Evolutionary conservation across 1,140 invertebrate genomes (phyloP).

Genomic region (Megalopta genalis): DNA sequence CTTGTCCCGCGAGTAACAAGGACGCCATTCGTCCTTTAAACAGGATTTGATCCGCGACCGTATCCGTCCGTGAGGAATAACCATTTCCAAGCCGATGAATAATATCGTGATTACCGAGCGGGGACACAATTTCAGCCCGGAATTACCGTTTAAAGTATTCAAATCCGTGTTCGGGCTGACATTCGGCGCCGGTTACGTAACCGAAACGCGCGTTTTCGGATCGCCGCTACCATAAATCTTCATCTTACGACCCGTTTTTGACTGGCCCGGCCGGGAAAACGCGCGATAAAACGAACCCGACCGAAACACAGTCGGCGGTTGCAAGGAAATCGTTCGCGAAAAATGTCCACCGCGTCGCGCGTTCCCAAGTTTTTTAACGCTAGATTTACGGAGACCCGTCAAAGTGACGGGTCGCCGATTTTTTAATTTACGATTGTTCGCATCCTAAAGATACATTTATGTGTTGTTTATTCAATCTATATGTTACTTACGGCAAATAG

Average conservation of each 20-base stretch:
- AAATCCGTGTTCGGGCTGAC: not conserved
- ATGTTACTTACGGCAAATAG: no score
- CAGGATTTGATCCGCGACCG: not conserved
- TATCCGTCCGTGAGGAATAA: not conserved
- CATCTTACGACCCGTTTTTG: not conserved
- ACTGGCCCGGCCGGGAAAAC: not conserved
- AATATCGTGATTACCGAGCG: conserved; percentile 8
- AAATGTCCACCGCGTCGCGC: no score
- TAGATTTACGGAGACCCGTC: no score
- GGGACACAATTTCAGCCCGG: conserved; percentile 11
- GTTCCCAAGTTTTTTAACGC: no score
- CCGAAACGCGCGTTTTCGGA: not conserved
- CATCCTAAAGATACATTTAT: no score
- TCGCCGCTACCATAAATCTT: not conserved
- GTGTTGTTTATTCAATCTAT: no score
- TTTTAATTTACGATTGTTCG: no score
- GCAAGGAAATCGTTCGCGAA: not conserved
- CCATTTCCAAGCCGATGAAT: conserved; percentile 16
- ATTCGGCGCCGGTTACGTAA: not conserved
- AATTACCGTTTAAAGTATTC: conserved; percentile 41
- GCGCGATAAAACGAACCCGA: not conserved
- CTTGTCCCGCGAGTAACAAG: not conserved
- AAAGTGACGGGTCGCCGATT: no score
- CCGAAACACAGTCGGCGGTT: not conserved
- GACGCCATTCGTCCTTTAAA: not conserved